Evolutionary conservation across 2,888 invertebrate species (phyloP).

Genomic region (Deilephila elpenor): DNA sequence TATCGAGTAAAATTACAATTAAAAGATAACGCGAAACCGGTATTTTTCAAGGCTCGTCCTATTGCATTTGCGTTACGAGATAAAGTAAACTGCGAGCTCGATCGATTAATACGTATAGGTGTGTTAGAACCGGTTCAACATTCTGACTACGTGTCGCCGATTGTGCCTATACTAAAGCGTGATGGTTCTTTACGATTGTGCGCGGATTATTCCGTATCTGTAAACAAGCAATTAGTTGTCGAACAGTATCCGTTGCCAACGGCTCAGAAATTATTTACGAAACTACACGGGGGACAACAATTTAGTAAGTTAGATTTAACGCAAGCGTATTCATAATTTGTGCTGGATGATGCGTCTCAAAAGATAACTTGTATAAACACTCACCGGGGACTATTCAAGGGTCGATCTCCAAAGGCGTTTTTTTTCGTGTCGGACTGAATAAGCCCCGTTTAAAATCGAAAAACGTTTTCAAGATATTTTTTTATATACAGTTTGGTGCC

Average conservation of each 20-base stretch:
- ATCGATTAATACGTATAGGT: conserved; percentile 16
- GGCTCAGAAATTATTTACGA: conserved; percentile 38
- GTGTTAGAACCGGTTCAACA: conserved; percentile 34
- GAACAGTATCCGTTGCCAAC: conserved; percentile 44
- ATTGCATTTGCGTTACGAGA: conserved; percentile 37
- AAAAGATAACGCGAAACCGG: conserved; percentile 36
- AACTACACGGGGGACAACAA: conserved; percentile 38
- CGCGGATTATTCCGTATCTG: too few relatives aligned
- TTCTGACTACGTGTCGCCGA: conserved; percentile 37
- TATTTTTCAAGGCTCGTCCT: conserved; percentile 38
- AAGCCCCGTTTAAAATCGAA: too few relatives aligned
- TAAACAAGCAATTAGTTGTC: conserved; percentile 40
- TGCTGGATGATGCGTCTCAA: conserved; percentile 11
- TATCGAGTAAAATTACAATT: conserved; percentile 34
- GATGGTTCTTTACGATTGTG: conserved; percentile 38
- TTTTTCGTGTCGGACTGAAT: too few relatives aligned
- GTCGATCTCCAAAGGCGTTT: too few relatives aligned
- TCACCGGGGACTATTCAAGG: conserved; percentile 32
- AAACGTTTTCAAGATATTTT: too few relatives aligned
- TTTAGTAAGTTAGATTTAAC: conserved; percentile 39
- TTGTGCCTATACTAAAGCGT: conserved; percentile 39
- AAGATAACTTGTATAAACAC: conserved; percentile 26
- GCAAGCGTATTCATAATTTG: conserved; percentile 39
- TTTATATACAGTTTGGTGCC: too few relatives aligned
- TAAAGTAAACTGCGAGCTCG: conserved; percentile 33